phyloP scores from a whole-genome alignment of 2,113 vertebrate genomes.

The Bufo gargarizans region DNA sequence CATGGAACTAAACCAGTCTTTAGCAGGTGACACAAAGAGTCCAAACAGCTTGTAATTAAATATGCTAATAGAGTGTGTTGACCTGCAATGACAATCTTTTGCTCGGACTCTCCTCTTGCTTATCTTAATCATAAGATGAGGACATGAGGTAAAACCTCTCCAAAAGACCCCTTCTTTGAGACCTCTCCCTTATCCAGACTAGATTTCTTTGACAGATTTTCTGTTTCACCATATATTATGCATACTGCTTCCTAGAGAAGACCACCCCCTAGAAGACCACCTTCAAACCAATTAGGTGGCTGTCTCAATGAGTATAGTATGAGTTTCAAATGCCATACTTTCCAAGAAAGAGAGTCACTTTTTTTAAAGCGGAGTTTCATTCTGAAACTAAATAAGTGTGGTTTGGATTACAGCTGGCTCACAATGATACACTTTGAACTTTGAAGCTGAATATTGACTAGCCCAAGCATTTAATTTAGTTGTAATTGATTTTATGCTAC shows the following conservation, averaged over 20 bases:
- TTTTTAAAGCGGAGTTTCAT: background rate
- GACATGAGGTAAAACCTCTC: no score
- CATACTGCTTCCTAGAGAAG: no score
- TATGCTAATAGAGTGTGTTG: background rate
- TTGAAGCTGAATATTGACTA: slow-evolving; percentile 42
- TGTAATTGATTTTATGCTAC: slow-evolving; percentile 43
- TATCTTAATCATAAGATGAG: background rate
- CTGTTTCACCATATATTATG: no score
- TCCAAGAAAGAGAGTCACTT: background rate
- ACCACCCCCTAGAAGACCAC: no score
- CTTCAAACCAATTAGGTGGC: no score
- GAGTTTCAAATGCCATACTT: background rate
- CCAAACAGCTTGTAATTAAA: background rate
- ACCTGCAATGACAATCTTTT: background rate
- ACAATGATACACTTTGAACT: slow-evolving; percentile 14
- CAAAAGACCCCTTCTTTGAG: no score
- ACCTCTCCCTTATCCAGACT: no score
- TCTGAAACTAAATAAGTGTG: background rate
- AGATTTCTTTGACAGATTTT: no score
- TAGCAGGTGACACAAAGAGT: background rate
- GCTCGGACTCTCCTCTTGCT: background rate
- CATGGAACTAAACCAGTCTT: background rate
- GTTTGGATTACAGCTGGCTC: background rate
- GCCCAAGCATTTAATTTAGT: slow-evolving; percentile 38
- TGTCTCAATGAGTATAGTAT: background rate